Base-by-base conservation (phyloP, 2,888 invertebrate species). In the Bombylius discolor region DNA sequence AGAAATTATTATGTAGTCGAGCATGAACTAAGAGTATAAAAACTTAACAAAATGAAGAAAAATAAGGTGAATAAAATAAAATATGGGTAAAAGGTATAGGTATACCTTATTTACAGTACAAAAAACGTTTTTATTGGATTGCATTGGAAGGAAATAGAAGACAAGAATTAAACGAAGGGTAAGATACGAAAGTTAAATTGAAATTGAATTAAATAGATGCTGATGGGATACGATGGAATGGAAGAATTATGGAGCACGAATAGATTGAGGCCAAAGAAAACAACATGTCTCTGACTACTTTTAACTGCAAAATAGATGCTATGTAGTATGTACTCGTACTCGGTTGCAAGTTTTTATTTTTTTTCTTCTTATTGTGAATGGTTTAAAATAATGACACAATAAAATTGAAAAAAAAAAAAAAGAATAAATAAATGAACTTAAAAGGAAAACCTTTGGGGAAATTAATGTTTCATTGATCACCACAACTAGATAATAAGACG, bases 371-470 rank as follows among this genome's bases (percentile, higher is more conserved):
- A 23, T 23, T 23, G 23, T 42, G 39, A 42, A 42, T 42, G 36
- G 36, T 11, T 4, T 42, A 11, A 11, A 11, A 11, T 11, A 11
- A 11, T 42, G 11, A 42, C 39, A 42, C 9, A 8, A 36, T 8
- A 6, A 36, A 36, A 6, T 6, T 8, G 1, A 36, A 8, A 36
- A 6, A 9, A 36, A 6, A 36, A 9, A 36, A 6, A 36, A 6
- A 4, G 9, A 36, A 36, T 8, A 36, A 36, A 36, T 7, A 5
- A 36, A 36, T 36, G 8, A 36, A 36, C 5, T 54, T 55, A 56
- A 54, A 59, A 55, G 59, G 50, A 57, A 56, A 57, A 57, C 59
- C 59, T 57, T 57, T 57, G 46, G 55, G 55, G 51, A 59, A 56
- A 59, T 59, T 59, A 59, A 59, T 57, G 59, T 55, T 52, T 51